These are phyloP conservation scores for Brenthis daphne DNA, from an alignment of 2,888 invertebrate genomes.

Conservation along the genomic window DNA sequence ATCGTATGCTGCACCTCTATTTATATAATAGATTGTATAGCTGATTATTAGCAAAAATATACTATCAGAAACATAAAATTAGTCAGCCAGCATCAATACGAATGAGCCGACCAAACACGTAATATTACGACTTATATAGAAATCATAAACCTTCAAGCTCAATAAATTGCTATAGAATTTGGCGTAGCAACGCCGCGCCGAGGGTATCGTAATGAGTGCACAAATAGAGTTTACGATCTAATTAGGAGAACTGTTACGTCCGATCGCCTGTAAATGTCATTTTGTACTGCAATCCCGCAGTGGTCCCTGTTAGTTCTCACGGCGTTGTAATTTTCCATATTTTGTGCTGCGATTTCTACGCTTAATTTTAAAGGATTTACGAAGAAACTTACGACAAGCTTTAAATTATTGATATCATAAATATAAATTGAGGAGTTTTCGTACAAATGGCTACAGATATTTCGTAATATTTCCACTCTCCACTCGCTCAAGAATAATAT, in stretches of 20 bases:
- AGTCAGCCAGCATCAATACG: neutral
- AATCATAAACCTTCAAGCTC: conserved; percentile 11
- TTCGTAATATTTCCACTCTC: neutral
- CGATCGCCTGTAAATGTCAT: conserved; percentile 64
- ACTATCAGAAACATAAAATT: neutral
- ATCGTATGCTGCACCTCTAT: too few relatives aligned
- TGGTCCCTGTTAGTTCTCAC: conserved; percentile 45
- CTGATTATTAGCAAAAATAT: too few relatives aligned
- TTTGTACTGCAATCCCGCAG: conserved; percentile 52
- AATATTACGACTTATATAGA: conserved; percentile 2
- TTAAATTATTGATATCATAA: conserved; percentile 2
- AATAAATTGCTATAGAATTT: conserved; percentile 35
- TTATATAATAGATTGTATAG: too few relatives aligned
- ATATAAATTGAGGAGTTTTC: neutral
- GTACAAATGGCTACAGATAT: neutral
- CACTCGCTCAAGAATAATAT: neutral
- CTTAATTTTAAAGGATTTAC: conserved; percentile 23
- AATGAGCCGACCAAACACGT: conserved; percentile 4
- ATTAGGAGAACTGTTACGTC: conserved; percentile 63
- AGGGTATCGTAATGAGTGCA: conserved; percentile 28
- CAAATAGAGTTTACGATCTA: conserved; percentile 58
- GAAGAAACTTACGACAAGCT: conserved; percentile 6
- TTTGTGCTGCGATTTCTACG: conserved; percentile 9
- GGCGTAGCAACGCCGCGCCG: conserved; percentile 25
- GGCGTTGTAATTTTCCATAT: conserved; percentile 47